Percentiles rank a stretch among this genome's conserved stretches.
phyloP scores from a whole-genome alignment of 2,113 vertebrate species.

The Cryptotis parvus region DNA sequence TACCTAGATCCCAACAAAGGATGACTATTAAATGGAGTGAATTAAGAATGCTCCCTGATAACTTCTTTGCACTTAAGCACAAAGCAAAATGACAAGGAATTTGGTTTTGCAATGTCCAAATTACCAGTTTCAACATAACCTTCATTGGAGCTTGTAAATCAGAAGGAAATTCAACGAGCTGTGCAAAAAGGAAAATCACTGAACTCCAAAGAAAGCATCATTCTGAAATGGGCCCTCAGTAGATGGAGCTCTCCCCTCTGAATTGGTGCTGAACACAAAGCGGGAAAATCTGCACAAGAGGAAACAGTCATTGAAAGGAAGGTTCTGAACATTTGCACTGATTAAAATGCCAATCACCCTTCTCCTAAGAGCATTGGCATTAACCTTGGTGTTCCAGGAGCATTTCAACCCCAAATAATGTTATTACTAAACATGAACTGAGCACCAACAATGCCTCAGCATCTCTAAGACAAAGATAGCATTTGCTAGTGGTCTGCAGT shows the following conservation, averaged over 20 bases:
- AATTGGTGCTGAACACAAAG: neutral
- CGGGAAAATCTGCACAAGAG: constrained; percentile 26
- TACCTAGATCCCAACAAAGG: neutral
- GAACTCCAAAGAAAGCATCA: neutral
- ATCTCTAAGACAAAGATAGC: constrained; percentile 19
- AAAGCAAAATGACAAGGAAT: constrained; percentile 65
- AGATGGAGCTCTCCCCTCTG: constrained; percentile 57
- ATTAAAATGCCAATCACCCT: constrained; percentile 75
- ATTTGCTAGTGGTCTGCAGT: neutral
- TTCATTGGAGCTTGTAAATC: constrained; percentile 57
- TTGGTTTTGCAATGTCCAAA: constrained; percentile 66
- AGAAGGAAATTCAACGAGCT: constrained; percentile 66
- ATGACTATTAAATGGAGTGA: constrained; percentile 24
- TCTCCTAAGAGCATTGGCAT: constrained; percentile 55
- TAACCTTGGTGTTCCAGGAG: constrained; percentile 8
- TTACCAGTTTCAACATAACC: constrained; percentile 57
- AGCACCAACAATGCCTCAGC: constrained; percentile 16
- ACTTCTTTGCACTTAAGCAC: constrained; percentile 35
- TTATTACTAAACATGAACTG: constrained; percentile 66
- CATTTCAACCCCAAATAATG: constrained; percentile 59
- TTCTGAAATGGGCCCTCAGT: constrained; percentile 8
- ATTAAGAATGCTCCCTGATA: constrained; percentile 21
- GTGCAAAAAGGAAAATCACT: constrained; percentile 52
- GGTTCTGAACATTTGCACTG: constrained; percentile 29
- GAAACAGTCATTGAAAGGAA: constrained; percentile 57